These are phyloP conservation scores for Atrichornis clamosus DNA, from an alignment of 2,113 vertebrate genomes.

Conservation along the genomic window DNA sequence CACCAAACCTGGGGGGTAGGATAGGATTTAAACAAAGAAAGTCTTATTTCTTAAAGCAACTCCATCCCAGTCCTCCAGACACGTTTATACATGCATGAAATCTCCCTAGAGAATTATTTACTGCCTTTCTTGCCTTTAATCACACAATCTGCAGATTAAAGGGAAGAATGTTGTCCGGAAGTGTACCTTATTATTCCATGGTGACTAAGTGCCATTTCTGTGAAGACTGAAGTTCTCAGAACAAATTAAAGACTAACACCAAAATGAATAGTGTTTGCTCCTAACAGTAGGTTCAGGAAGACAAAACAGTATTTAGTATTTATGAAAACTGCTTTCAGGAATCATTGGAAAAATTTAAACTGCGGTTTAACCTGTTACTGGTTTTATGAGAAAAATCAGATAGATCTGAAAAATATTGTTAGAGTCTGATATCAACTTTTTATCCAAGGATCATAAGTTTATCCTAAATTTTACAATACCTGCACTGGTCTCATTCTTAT, in stretches of 20 bases:
- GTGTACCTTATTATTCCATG: background rate
- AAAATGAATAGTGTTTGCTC: background rate
- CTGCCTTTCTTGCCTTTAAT: background rate
- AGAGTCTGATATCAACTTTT: background rate
- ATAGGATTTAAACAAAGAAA: slow-evolving; percentile 4
- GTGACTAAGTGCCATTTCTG: background rate
- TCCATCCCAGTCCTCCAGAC: background rate
- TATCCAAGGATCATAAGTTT: background rate
- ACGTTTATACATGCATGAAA: background rate
- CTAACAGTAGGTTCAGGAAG: background rate
- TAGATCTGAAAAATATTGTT: background rate
- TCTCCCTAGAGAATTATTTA: slow-evolving; percentile 22
- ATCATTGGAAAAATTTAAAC: background rate
- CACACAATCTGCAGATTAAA: background rate
- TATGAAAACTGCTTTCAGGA: background rate
- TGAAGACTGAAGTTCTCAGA: background rate
- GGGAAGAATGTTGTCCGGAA: background rate
- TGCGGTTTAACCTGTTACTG: background rate
- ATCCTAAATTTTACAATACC: background rate
- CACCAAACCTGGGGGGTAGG: background rate
- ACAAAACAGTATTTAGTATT: background rate
- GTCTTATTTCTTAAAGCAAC: background rate
- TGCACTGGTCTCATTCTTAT: background rate
- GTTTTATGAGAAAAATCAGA: background rate
- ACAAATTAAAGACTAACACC: background rate